Evolutionary conservation across 2,888 invertebrate genomes (phyloP).

Genomic region (Philaethria dido): DNA sequence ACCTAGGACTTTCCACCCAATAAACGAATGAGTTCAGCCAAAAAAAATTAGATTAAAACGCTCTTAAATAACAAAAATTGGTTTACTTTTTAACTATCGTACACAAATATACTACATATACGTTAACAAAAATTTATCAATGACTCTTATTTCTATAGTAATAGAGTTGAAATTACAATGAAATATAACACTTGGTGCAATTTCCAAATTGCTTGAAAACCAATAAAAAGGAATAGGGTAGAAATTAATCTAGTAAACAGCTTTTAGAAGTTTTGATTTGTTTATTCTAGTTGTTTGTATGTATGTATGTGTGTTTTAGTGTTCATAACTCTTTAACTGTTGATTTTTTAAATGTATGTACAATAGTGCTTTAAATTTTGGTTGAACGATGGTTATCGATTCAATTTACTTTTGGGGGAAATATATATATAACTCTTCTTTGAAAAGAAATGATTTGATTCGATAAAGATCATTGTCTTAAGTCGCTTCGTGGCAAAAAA

Average conservation of each 20-base stretch:
- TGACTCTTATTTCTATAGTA: not conserved
- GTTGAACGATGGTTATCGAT: too few relatives aligned
- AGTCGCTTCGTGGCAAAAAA: too few relatives aligned
- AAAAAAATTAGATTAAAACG: conserved; percentile 5
- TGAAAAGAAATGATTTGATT: too few relatives aligned
- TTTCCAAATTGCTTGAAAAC: conserved; percentile 38
- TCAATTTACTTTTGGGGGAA: too few relatives aligned
- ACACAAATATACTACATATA: not conserved
- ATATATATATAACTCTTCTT: too few relatives aligned
- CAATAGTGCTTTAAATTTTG: too few relatives aligned
- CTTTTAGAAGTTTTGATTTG: conserved; percentile 43
- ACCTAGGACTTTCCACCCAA: not conserved
- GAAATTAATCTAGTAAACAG: conserved; percentile 45
- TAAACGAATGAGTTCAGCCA: not conserved
- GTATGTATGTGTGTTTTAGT: not conserved
- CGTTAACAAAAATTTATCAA: not conserved
- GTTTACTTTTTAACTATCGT: conserved; percentile 13
- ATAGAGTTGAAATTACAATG: not conserved
- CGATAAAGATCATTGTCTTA: too few relatives aligned
- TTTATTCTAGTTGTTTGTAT: conserved; percentile 13
- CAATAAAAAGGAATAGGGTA: conserved; percentile 43
- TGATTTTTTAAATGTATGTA: too few relatives aligned
- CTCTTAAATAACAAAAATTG: conserved; percentile 16
- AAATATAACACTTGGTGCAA: conserved; percentile 15
- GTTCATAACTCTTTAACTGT: too few relatives aligned